Percentiles rank a stretch among this genome's conserved stretches.
phyloP scores from a whole-genome alignment of 2,888 invertebrate genomes.

The Sepioteuthis lessoniana region DNA sequence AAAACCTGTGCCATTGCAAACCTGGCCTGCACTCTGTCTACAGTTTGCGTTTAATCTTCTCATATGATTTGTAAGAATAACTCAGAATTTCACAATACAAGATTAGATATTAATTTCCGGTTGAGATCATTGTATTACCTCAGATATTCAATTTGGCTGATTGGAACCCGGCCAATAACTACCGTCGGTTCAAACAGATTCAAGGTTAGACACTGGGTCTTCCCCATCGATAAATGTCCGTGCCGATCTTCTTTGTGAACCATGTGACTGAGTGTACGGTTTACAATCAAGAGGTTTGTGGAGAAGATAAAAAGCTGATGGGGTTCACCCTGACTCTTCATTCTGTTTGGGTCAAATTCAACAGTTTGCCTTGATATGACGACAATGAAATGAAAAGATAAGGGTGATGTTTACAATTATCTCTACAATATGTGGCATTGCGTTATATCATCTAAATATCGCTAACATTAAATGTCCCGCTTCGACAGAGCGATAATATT shows the following conservation, averaged over 20 bases:
- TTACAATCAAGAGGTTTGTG: not conserved
- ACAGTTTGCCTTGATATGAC: not conserved
- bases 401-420: too few relatives aligned
- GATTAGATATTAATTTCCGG: constrained; percentile 33
- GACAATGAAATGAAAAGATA: not conserved
- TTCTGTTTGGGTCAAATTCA: not conserved
- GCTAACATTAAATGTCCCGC: too few relatives aligned
- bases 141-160: not conserved
- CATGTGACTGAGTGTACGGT: not conserved
- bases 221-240: not conserved
- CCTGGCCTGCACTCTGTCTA: not conserved
- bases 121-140: not conserved
- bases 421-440: too few relatives aligned
- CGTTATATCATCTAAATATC: too few relatives aligned
- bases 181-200: not conserved
- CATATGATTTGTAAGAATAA: not conserved
- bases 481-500: too few relatives aligned
- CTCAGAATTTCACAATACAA: constrained; percentile 17
- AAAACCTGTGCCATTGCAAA: not conserved
- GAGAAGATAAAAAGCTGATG: not conserved
- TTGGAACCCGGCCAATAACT: not conserved
- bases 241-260: not conserved
- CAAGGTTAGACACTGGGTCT: not conserved
- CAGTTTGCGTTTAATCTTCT: constrained; percentile 17
- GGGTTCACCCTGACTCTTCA: not conserved